Evolutionary conservation across 2,113 vertebrate genomes (phyloP), one percentile per base, ranked within the genome.

Genomic region (Muntiacus muntjak): DNA sequence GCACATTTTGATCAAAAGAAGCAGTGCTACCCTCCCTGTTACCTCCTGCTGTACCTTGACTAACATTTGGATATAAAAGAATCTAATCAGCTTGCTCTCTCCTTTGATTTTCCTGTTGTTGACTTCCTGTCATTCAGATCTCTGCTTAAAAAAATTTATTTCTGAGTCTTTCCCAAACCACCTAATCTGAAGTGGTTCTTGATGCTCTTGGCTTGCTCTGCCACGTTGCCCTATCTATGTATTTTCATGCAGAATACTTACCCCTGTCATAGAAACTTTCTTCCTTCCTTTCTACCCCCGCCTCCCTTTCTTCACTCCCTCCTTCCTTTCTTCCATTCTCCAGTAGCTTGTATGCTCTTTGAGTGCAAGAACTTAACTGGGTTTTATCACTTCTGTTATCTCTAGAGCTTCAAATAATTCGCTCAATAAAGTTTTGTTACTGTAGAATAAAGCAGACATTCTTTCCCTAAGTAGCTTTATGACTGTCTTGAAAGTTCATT

Each of bases 401-500:
- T 71, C 28, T 89, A 89, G 23, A 93, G 62, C 21, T 89, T 89
- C 19, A 4, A 84, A 76, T 83, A 84, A 96, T 88, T 30, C 8
- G 2, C 43, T 28, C 17, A 83, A 33, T 62, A 94, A 60, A 82
- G 87, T 83, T 89, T 36, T 54, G 28, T 76, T 76, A 76, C 74
- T 76, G 28, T 2, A 62, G 62, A 83, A 52, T 71, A 84, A 88
- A 88, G 40, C 90, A 93, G 74, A 43, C 82, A 89, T 76, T 83
- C n/a, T 96, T 93, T 36, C 21, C 12, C 30, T 89, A 78, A 60
- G 30, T 74, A 62, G 12, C 26, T 89, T 89, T 76, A 89, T 74
- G 28, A 54, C 95, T 93, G 43, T 55, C 43, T 76, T 62, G n/a
- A 96, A 93, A 76, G 87, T 74, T 83, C 88, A 60, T 84, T 96